These are phyloP conservation scores for Eupithecia exiguata DNA, from an alignment of 2,888 invertebrate genomes.

Conservation along the genomic window DNA sequence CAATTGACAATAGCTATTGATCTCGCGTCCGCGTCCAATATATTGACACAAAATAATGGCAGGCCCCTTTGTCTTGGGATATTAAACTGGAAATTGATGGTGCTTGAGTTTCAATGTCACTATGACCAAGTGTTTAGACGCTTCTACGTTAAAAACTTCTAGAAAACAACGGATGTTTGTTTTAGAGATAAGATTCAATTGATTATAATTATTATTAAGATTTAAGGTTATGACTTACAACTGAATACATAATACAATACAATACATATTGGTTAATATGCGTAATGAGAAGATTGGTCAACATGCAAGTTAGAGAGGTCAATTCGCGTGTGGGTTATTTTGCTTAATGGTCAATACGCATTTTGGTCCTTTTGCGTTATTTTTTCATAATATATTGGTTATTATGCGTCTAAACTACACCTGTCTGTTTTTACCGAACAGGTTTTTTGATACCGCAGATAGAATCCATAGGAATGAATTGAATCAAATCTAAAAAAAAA, in stretches of 20 bases:
- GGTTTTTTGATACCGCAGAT: not conserved
- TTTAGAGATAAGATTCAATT: not conserved
- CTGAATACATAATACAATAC: too few species aligned
- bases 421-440: not conserved
- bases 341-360: too few species aligned
- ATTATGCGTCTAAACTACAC: too few species aligned
- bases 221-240: too few species aligned
- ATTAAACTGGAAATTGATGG: constrained; percentile 55
- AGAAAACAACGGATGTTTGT: not conserved
- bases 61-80: constrained; percentile 49
- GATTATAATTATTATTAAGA: too few species aligned
- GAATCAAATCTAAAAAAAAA: not conserved
- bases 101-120: constrained; percentile 15
- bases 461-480: not conserved
- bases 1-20: constrained; percentile 28
- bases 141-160: not conserved
- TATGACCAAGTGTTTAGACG: not conserved
- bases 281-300: too few species aligned
- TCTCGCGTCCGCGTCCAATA: constrained; percentile 26
- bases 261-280: too few species aligned
- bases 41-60: constrained; percentile 44
- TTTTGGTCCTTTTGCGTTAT: too few species aligned
- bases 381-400: too few species aligned
- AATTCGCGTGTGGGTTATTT: too few species aligned
- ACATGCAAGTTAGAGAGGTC: too few species aligned